Percentiles rank a stretch among this genome's conserved stretches.
phyloP scores from a whole-genome alignment of 2,113 vertebrate species.

The Stegostoma tigrinum region DNA sequence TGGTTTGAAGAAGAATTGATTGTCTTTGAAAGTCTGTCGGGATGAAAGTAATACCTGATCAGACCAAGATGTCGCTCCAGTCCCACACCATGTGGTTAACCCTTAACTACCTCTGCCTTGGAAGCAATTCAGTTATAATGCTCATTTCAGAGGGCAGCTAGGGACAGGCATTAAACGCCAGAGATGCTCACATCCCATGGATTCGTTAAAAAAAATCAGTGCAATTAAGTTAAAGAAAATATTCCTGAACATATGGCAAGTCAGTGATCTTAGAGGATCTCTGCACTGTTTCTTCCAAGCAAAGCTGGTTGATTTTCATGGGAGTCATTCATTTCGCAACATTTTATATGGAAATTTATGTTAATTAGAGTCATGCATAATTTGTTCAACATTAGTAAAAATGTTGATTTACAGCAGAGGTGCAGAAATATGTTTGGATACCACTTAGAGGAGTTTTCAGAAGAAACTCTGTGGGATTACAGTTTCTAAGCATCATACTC shows the following conservation, averaged over 20 bases:
- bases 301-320: background rate
- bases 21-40: background rate
- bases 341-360: background rate
- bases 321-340: background rate
- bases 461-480: background rate
- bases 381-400: constrained; percentile 9
- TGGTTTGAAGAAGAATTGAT: background rate
- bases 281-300: background rate
- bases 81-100: background rate
- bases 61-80: background rate
- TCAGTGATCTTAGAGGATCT: background rate
- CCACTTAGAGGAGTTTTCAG: background rate
- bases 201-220: background rate
- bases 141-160: background rate
- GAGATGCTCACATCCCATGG: background rate
- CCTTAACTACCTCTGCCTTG: background rate
- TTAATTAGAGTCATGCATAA: background rate
- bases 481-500: background rate
- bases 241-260: background rate
- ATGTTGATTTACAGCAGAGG: background rate
- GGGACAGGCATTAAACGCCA: background rate
- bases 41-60: background rate
- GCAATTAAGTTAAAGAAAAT: background rate
- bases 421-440: background rate
- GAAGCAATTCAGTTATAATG: background rate